Base-by-base conservation (phyloP, 2,888 invertebrate genomes). In the Antheraea yamamai region DNA sequence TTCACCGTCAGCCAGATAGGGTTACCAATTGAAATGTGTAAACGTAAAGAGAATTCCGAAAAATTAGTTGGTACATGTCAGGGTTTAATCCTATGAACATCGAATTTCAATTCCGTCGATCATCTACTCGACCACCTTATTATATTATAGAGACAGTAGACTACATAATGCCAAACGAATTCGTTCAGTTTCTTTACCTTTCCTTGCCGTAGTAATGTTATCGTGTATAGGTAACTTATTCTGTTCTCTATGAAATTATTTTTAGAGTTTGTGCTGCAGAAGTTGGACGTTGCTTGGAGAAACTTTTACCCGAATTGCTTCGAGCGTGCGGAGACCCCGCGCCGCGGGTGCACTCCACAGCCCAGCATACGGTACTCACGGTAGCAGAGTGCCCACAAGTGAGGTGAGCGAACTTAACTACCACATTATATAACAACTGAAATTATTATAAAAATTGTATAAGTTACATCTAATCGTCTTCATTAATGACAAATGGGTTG, bases 281-380 rank as follows among this genome's bases (percentile, higher is more conserved):
- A 90, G 96, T 98, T 39, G 96, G 97, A 1, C 95, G 98, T 74
- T 97, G 98, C 82, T 96, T 98, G 30, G 98, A 98, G 91, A 97
- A 97, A 82, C 88, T 98, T 68, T 88, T 98, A 66, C 98, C 98
- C 0, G 98, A 98, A 87, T 89, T 98, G 74, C 90, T 98, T 71
- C 96, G 97, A 0, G 98, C 98, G 83, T 97, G 98, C 64, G 98
- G 98, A 0, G 98, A 98, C 90, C 97, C 98, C 0, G 98, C 98
- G 0, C 97, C 98, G 0, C 95, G 98, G 47, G 97, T 98, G 75
- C 98, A 98, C 87, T 98, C 98, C 78, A 96, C 98, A 84, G 98
- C 98, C 0, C 97, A 97, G 78, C 98, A 98, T 85, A 98, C 98
- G 1, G 97, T 98, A 78, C 95, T 98, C 47, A 97, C 97, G 77